A percentile compares a stretch with the other conserved stretches of the same genome.
These are phyloP conservation scores for Branchipolynoe longqiensis DNA, from an alignment of 2,888 invertebrate species.

Conservation along the genomic window DNA sequence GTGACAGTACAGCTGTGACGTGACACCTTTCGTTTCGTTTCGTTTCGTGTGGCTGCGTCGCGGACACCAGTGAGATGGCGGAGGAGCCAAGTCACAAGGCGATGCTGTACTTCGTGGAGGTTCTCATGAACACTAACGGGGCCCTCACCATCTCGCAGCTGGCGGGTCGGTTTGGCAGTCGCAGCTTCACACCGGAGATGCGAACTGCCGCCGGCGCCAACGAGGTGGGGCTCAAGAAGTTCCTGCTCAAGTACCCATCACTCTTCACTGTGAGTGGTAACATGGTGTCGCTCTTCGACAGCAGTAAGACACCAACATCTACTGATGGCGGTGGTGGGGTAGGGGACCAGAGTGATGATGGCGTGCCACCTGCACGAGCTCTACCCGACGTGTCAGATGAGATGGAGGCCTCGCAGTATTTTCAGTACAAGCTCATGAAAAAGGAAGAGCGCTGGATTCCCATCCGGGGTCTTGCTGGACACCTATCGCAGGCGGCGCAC, in stretches of 20 bases:
- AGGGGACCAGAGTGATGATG: conserved; percentile 73
- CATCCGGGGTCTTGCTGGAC: conserved; percentile 96
- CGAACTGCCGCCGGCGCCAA: conserved; percentile 88
- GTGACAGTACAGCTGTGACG: conserved; percentile 57
- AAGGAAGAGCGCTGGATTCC: conserved; percentile 98
- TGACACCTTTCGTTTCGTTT: conserved; percentile 57
- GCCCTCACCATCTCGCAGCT: conserved; percentile 97
- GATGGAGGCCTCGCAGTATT: conserved; percentile 98
- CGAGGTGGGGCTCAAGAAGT: conserved; percentile 96
- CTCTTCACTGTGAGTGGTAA: conserved; percentile 93
- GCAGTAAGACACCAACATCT: conserved; percentile 54
- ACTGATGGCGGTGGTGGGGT: conserved; percentile 68
- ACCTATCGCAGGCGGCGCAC: conserved; percentile 94
- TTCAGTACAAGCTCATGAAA: conserved; percentile 94
- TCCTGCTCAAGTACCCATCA: conserved; percentile 96
- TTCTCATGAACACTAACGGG: conserved; percentile 95
- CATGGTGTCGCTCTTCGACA: conserved; percentile 69
- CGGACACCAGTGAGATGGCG: conserved; percentile 70
- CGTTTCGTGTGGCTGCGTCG: conserved; percentile 47
- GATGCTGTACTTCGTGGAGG: conserved; percentile 98
- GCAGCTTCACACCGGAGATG: conserved; percentile 99
- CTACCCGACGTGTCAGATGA: conserved; percentile 84
- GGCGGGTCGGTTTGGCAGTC: conserved; percentile 99
- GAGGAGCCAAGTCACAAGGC: conserved; percentile 82
- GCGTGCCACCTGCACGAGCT: conserved; percentile 69